These are phyloP conservation scores for Solenopsis fugax DNA, from an alignment of 1,140 invertebrate genomes.

Conservation along the genomic window DNA sequence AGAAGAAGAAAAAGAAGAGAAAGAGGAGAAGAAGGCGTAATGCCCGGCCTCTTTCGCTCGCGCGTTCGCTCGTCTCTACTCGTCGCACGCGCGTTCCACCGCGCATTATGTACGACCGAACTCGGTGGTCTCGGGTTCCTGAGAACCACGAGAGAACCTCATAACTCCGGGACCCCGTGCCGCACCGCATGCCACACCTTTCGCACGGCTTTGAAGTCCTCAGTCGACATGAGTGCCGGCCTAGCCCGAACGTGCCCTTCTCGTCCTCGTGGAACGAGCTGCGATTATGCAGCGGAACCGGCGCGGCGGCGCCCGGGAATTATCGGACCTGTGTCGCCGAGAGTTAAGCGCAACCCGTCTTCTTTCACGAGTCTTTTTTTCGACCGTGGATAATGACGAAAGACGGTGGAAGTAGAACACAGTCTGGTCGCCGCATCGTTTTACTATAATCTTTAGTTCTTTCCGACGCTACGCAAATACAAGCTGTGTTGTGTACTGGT, in stretches of 20 bases:
- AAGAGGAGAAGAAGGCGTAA: conserved; percentile 58
- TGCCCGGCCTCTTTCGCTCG: conserved; percentile 43
- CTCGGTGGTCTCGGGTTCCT: conserved; percentile 76
- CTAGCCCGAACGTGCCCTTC: conserved; percentile 3
- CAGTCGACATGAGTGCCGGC: conserved; percentile 8
- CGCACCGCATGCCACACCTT: conserved; percentile 69
- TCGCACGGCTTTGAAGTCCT: conserved; percentile 72
- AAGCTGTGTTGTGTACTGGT: neutral
- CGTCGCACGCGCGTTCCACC: conserved; percentile 66
- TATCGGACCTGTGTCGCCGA: conserved; percentile 48
- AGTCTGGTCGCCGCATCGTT: conserved; percentile 1
- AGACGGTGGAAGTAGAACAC: conserved; percentile 39
- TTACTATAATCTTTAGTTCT: conserved; percentile 27
- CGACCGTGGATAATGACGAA: conserved; percentile 10
- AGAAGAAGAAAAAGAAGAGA: conserved; percentile 9
- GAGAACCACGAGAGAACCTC: conserved; percentile 70
- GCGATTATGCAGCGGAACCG: conserved; percentile 39
- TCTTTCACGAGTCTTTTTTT: conserved; percentile 6
- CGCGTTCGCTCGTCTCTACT: conserved; percentile 54
- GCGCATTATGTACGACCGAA: conserved; percentile 74
- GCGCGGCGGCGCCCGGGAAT: conserved; percentile 15
- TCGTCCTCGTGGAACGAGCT: neutral
- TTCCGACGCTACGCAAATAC: neutral
- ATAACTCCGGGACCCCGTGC: conserved; percentile 67
- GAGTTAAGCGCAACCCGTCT: conserved; percentile 6